Evolutionary conservation across 2,797 vertebrate genomes (phyloP), one percentile per base, ranked within the genome.

Genomic region (Argyrosomus regius): DNA sequence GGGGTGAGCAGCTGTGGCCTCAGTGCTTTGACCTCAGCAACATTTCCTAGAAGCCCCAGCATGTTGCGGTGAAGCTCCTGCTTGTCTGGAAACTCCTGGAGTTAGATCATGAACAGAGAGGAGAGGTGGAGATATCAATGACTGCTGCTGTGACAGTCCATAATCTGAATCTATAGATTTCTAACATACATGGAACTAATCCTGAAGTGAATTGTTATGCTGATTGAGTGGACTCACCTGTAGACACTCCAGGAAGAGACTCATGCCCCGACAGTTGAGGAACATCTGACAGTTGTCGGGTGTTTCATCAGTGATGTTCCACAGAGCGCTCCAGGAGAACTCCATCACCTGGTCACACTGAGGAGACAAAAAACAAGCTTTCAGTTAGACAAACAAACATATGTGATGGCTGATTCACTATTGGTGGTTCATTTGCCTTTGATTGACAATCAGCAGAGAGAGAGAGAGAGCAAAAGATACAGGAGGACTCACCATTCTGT

Each of bases 331-430:
- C 98, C 98, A 99, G 73, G 98, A 99, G 86, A 99, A 99, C 94
- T 99, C 98, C 98, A 99, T 99, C 85, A 99, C 98, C 93, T 99
- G 98, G 88, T 99, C 98, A 61, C 98, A 99, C 98, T 99, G 76
- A 0, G 70, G 6, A 12, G 14, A 9, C 35, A 39, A 73, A 45
- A 76, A 14, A 56, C 4, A 24, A 5, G 1, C 0, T 48, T 22
- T 46, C 16, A 62, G 2, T 22, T 46, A 22, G 28, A 49, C 31
- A 43, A 45, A 50, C 8, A 24, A 45, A 50, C 5, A 20, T 8
- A 39, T 18, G 24, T 64, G 35, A 12, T n/a, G 24, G 2, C 46
- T 9, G 7, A 46, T 49, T 17, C 7, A 11, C 18, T 22, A 16
- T 52, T 53, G 31, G 31, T 8, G 3, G 3, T 14, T 43, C 1